phyloP scores from a whole-genome alignment of 2,113 vertebrate species.

The Eubucco bourcierii region DNA sequence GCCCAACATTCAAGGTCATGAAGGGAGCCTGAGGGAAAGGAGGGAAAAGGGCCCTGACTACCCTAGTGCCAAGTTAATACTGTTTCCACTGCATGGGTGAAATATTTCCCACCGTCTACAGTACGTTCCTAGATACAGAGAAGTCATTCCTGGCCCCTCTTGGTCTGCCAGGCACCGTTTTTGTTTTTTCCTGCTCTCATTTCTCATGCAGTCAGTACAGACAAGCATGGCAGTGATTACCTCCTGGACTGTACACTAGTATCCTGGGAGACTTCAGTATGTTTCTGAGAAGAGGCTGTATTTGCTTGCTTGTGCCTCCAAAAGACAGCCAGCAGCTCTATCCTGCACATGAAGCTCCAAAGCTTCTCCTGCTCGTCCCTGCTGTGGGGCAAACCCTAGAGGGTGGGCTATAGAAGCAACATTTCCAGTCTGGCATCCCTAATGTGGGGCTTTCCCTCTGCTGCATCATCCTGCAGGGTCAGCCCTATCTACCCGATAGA shows the following conservation, averaged over 20 bases:
- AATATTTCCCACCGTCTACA: conserved; percentile 41
- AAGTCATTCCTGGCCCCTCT: not conserved
- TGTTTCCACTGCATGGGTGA: not conserved
- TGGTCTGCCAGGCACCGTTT: not conserved
- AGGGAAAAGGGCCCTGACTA: not conserved
- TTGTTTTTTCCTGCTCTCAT: not conserved
- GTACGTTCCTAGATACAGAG: conserved; percentile 14
- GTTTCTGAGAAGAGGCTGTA: not conserved
- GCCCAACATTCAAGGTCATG: not conserved
- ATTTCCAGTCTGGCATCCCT: not conserved
- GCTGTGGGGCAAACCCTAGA: not conserved
- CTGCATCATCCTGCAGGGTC: not conserved
- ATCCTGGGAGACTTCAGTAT: not conserved
- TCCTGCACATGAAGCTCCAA: not conserved
- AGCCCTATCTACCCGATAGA: not conserved
- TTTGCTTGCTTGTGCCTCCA: not conserved
- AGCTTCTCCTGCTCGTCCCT: not conserved
- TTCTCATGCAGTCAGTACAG: not conserved
- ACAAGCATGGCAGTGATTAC: not conserved
- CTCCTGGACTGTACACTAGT: not conserved
- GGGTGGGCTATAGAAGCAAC: not conserved
- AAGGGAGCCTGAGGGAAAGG: not conserved
- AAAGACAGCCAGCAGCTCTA: not conserved
- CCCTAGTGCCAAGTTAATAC: not conserved
- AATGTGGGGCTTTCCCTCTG: not conserved